These are phyloP conservation scores for Myocastor coypus DNA, from an alignment of 2,113 vertebrate genomes.

Conservation along the genomic window DNA sequence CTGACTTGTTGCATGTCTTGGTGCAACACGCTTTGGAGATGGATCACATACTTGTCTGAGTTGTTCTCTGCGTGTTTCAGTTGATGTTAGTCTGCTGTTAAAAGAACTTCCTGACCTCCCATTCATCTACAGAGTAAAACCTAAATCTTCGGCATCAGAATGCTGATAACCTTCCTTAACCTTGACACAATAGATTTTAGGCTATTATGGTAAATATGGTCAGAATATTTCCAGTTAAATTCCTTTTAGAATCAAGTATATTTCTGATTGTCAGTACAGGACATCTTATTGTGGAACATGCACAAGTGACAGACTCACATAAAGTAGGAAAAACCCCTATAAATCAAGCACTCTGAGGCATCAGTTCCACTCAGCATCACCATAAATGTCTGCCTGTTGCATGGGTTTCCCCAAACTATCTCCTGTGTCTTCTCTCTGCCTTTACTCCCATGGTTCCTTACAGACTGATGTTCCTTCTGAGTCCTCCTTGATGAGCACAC, in stretches of 20 bases:
- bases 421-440: neutral
- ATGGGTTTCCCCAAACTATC: neutral
- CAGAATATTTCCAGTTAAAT: neutral
- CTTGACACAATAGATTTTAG: constrained; percentile 14
- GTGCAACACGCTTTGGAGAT: neutral
- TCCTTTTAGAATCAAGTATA: neutral
- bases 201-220: no score
- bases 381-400: neutral
- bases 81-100: neutral
- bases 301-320: neutral
- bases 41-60: constrained; percentile 12
- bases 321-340: neutral
- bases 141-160: neutral
- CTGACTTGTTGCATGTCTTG: neutral
- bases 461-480: neutral
- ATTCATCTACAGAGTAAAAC: constrained; percentile 18
- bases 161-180: constrained; percentile 39
- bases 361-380: neutral
- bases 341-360: neutral
- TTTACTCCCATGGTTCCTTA: neutral
- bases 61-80: constrained; percentile 13
- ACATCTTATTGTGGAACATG: neutral
- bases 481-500: neutral
- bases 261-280: neutral
- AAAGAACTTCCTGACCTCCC: constrained; percentile 1